Evolutionary conservation across 2,113 vertebrate species (phyloP).

Genomic region (Pavo muticus): DNA sequence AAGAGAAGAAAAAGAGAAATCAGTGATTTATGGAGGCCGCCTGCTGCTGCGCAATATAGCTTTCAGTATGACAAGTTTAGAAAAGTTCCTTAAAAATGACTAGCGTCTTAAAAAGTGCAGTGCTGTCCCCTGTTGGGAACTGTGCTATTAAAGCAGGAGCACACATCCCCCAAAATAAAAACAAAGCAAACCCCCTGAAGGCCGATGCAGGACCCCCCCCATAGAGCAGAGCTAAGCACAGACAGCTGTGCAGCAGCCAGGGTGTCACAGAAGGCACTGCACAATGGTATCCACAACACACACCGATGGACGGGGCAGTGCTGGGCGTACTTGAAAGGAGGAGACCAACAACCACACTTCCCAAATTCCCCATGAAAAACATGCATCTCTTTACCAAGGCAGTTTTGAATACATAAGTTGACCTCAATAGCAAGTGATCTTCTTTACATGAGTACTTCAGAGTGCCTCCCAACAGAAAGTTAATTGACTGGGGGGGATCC

Average conservation of each 20-base stretch:
- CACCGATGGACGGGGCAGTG: accelerated
- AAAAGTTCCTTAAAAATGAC: conserved; percentile 40
- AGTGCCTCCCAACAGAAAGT: not conserved
- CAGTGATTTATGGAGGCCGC: conserved; percentile 61
- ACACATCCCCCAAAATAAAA: not conserved
- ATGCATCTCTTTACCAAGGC: not conserved
- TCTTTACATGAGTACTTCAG: not conserved
- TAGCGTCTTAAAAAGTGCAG: conserved; percentile 14
- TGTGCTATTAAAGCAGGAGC: not conserved
- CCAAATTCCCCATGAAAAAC: not conserved
- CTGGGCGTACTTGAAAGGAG: not conserved
- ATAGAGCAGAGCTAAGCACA: not conserved
- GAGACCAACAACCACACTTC: not conserved
- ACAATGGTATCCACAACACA: not conserved
- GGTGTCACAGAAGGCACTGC: not conserved
- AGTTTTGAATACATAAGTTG: not conserved
- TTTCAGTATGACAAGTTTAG: conserved; percentile 43
- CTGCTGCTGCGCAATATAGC: conserved; percentile 54
- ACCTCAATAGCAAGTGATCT: not conserved
- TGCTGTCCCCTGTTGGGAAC: conserved; percentile 26
- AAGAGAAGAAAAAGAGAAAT: conserved; percentile 49
- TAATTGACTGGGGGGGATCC: not conserved
- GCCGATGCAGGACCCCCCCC: not conserved
- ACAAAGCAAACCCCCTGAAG: not conserved
- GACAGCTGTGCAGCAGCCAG: not conserved